Evolutionary conservation across 1,140 invertebrate species (phyloP).

Genomic region (Pseudoatta argentina): DNA sequence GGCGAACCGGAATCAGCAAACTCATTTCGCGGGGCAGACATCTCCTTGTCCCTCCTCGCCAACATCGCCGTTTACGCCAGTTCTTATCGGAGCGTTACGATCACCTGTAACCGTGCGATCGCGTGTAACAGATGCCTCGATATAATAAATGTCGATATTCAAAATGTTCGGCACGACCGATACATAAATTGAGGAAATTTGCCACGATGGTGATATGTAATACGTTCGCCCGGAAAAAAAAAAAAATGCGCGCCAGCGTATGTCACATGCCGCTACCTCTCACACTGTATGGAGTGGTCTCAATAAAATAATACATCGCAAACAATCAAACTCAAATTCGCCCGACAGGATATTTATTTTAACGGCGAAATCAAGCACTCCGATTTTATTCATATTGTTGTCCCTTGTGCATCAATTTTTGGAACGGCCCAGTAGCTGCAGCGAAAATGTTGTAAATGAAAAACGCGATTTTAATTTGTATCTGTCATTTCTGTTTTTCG

Average conservation of each 20-base stretch:
- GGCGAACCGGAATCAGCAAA: conserved; percentile 16
- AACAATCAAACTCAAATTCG: conserved; percentile 61
- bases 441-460: conserved; percentile 54
- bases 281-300: conserved; percentile 32
- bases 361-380: conserved; percentile 56
- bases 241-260: conserved; percentile 21
- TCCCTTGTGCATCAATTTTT: conserved; percentile 58
- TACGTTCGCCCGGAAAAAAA: conserved; percentile 6
- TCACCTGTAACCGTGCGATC: conserved; percentile 38
- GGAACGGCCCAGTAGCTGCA: conserved; percentile 10
- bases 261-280: not conserved
- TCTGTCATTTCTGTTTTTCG: conserved; percentile 56
- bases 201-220: conserved; percentile 33
- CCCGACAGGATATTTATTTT: conserved; percentile 55
- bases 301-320: conserved; percentile 58
- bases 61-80: not conserved
- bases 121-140: conserved; percentile 57
- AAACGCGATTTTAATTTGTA: conserved; percentile 59
- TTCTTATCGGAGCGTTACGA: conserved; percentile 49
- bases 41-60: no score
- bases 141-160: conserved; percentile 62
- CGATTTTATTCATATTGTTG: conserved; percentile 45
- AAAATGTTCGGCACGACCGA: conserved; percentile 43
- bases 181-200: conserved; percentile 61
- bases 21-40: conserved; percentile 23